These are phyloP conservation scores for Setophaga kirtlandii DNA, from an alignment of 2,113 vertebrate genomes.

Conservation along the genomic window DNA sequence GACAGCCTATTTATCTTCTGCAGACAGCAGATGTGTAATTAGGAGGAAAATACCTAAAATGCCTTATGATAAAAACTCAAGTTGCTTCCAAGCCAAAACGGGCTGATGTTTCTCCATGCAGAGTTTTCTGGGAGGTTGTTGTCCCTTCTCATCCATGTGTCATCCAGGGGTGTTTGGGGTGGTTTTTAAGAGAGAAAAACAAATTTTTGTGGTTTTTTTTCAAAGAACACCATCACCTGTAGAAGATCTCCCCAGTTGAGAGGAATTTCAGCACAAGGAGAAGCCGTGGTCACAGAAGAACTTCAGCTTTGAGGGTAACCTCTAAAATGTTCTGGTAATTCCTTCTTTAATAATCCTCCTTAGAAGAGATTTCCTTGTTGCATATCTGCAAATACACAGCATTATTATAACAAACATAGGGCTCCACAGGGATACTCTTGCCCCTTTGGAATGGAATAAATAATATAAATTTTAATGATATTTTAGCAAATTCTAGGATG, in stretches of 20 bases:
- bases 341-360: background rate
- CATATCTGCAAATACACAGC: background rate
- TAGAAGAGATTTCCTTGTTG: background rate
- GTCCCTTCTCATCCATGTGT: background rate
- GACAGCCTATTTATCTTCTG: background rate
- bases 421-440: background rate
- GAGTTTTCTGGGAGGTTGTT: background rate
- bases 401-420: background rate
- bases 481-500: slow-evolving; percentile 11
- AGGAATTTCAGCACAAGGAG: background rate
- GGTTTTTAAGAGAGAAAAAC: accelerated
- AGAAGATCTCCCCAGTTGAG: background rate
- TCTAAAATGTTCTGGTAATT: background rate
- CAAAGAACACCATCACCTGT: background rate
- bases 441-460: background rate
- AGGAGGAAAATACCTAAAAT: background rate
- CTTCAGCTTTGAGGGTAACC: background rate
- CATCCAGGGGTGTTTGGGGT: accelerated
- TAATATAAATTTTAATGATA: slow-evolving; percentile 11
- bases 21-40: background rate
- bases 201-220: accelerated
- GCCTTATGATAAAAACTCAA: background rate
- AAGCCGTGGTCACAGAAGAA: background rate
- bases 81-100: background rate
- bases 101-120: background rate